Evolutionary conservation across 1,140 invertebrate species (phyloP).

Genomic region (Belonocnema kinseyi): DNA sequence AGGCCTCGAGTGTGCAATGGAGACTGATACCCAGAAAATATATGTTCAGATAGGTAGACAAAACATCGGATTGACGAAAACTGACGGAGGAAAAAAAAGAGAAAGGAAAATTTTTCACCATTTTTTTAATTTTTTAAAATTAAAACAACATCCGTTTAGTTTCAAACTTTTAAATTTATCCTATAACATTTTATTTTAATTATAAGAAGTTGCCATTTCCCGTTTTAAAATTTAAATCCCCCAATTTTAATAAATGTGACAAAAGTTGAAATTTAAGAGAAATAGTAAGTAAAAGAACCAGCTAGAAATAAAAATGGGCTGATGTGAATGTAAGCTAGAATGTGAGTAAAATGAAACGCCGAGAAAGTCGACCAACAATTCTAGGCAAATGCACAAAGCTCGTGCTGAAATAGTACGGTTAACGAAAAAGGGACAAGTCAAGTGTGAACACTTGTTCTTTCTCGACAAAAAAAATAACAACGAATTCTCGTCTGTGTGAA

Average conservation of each 20-base stretch:
- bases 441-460: not conserved
- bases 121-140: too few relatives aligned
- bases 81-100: not conserved
- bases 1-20: too few relatives aligned
- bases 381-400: not conserved
- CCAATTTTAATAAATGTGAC: too few relatives aligned
- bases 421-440: not conserved
- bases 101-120: too few relatives aligned
- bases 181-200: too few relatives aligned
- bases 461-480: not conserved
- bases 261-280: too few relatives aligned
- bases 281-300: too few relatives aligned
- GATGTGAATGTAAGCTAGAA: not conserved
- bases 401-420: not conserved
- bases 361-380: not conserved
- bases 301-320: too few relatives aligned
- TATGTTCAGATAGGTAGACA: not conserved
- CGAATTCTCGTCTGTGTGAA: not conserved
- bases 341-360: not conserved
- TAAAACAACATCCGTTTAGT: too few relatives aligned
- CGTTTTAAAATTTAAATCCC: too few relatives aligned
- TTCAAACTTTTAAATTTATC: too few relatives aligned
- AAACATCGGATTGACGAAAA: not conserved
- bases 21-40: not conserved
- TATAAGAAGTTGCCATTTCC: too few relatives aligned